Conservation (phyloP, 2,888 invertebrate species). For the Phymatocera aterrima region DNA sequence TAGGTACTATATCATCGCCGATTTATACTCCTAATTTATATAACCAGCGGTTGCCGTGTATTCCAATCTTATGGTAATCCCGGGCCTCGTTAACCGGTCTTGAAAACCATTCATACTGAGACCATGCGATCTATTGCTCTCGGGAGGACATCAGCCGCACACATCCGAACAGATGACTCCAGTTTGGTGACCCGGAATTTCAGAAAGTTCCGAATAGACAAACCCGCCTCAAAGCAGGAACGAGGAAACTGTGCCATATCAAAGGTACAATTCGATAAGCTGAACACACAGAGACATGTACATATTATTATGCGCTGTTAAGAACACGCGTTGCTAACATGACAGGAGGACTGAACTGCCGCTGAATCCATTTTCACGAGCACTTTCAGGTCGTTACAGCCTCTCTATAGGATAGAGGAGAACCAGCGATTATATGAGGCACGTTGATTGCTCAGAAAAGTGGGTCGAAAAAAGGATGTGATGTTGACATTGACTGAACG, state of each 20-base stretch:
- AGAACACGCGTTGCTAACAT: constrained; percentile 8
- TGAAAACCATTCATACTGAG: neutral
- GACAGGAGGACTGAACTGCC: neutral
- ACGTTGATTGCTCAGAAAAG: constrained; percentile 4
- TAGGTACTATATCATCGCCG: neutral
- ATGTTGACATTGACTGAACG: constrained; percentile 29
- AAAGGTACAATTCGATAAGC: neutral
- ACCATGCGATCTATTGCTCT: neutral
- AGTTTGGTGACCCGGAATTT: constrained; percentile 1
- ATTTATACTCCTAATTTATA: neutral
- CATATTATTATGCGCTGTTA: neutral
- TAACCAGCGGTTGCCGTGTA: neutral
- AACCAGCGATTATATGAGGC: constrained; percentile 15
- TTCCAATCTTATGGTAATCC: neutral
- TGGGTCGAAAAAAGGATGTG: neutral
- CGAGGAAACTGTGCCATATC: neutral
- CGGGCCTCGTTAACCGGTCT: neutral
- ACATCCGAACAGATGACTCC: neutral
- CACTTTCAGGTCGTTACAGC: constrained; percentile 19
- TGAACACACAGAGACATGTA: neutral
- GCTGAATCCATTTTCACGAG: constrained; percentile 18
- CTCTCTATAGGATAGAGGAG: neutral
- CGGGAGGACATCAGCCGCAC: neutral
- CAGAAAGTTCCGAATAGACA: neutral
- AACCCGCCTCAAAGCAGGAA: neutral